Evolutionary conservation across 2,797 vertebrate genomes (phyloP), one percentile per base, ranked within the genome.

Genomic region (Sardinella longiceps): DNA sequence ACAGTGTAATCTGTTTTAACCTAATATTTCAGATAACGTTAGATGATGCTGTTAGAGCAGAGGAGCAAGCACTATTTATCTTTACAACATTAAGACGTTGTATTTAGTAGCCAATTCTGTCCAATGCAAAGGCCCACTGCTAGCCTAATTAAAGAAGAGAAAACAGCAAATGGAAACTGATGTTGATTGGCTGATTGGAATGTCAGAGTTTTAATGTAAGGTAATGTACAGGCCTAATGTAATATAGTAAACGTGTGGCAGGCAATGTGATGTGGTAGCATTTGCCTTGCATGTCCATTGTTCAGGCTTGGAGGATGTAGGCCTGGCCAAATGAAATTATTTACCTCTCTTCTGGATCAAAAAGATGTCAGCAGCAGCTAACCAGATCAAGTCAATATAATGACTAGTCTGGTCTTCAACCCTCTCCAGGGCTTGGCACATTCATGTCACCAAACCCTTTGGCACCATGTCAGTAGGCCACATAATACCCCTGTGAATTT

Each of bases 341-440:
- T 39, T 39, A 77, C 70, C 39, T 18, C 15, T 39, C 15, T 7
- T 43, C 33, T 37, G 33, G 70, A 77, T 77, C 70, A 77, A 77
- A 25, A 77, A 77, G 30, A 39, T n/a, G n/a, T n/a, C 37, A 20
- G 18, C 80, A 84, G 84, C 87, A 74, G 88, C 86, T 85, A 88
- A 90, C 87, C 86, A 30, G 88, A 90, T 88, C 85, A 84, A 92
- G 93, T 94, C 91, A 88, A 92, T 92, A 85, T 84, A 88, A 92
- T 84, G 87, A 87, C 70, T 53, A 80, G 45, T 82, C 81, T 83
- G 85, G 53, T 82, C 81, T 80, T 84, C 45, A 3, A 83, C 56
- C 85, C 86, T 39, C 18, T 37, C 18, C 70, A 39, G 46, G 15
- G 45, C 87, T 58, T 84, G 89, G 90, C 91, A 90, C 86, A 92